Evolutionary conservation across 2,888 invertebrate species (phyloP), one percentile per base, ranked within the genome.

Genomic region (Microplitis deprimator): DNA sequence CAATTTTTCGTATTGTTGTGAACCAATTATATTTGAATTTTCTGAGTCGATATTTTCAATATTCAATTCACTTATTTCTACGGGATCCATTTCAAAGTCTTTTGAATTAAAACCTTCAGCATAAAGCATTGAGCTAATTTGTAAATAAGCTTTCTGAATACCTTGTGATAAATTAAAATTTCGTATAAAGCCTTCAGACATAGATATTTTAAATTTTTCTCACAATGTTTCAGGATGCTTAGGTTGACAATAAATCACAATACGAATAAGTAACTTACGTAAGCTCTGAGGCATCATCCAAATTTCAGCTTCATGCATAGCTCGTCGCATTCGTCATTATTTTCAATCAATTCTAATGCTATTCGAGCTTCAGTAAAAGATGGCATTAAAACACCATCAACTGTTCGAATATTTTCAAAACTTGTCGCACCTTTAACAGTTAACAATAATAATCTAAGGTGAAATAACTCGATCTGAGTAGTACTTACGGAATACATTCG

Each of bases 201-300:
- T 41, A 10, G 41, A 41, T 41, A 41, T 10, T 41, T 41, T 41
- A 41, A 41, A 41, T 6, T 41, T 6, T 41, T 41, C 41, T 6
- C 41, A 41, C 10, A 41, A 41, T 41, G 41, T 67, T 67, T 78
- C 17, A 8, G 81, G 81, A 70, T 80, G 71, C 6, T 75, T 41
- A n/a, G 81, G 81, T 13, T 77, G 76, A 72, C 82, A 82, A 72
- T 82, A 85, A 41, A 81, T 79, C 65, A 84, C 79, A 69, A 88
- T 84, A 68, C 80, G 73, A 7, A 84, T 85, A 80, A 89, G 88
- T 6, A 88, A 77, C 29, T 81, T 70, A 71, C 89, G 79, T 65
- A 90, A 78, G 77, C 81, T 77, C 68, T 61, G 41, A 17, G 80
- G 78, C 78, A 78, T 79, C 79, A 81, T 81, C 70, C 70, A 79